A percentile compares a stretch with the other conserved stretches of the same genome.
phyloP scores from a whole-genome alignment of 1,140 invertebrate species.

The Rhizoglyphus robini region DNA sequence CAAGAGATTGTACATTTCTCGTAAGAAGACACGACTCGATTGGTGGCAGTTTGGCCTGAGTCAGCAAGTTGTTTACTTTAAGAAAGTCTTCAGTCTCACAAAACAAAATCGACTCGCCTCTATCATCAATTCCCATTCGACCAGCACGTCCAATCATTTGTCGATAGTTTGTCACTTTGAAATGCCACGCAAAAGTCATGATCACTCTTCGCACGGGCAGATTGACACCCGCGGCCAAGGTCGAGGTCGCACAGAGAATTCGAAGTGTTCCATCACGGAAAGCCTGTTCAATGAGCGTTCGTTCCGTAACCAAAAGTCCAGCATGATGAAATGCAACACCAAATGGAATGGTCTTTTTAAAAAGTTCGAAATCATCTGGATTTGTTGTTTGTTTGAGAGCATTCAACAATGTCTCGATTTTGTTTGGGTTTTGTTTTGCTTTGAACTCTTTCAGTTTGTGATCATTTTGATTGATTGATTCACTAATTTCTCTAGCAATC shows the following conservation, averaged over 20 bases:
- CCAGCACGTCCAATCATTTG: slow-evolving; percentile 97
- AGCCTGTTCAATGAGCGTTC: slow-evolving; percentile 81
- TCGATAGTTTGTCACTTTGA: slow-evolving; percentile 74
- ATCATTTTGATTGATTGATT: no score
- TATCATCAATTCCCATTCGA: slow-evolving; percentile 66
- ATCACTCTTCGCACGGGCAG: slow-evolving; percentile 86
- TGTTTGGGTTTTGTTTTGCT: no score
- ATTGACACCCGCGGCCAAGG: slow-evolving; percentile 90
- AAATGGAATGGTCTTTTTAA: slow-evolving; percentile 55
- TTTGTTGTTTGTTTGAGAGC: slow-evolving; percentile 56
- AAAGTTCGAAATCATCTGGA: slow-evolving; percentile 63
- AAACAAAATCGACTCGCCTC: slow-evolving; percentile 73
- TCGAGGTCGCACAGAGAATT: slow-evolving; percentile 85
- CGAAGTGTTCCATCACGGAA: slow-evolving; percentile 52
- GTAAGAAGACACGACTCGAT: background rate
- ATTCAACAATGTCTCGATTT: background rate
- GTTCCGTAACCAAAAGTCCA: slow-evolving; percentile 86
- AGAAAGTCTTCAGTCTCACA: slow-evolving; percentile 37
- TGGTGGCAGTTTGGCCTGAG: background rate
- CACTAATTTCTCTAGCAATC: no score
- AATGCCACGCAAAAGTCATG: slow-evolving; percentile 50
- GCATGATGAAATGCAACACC: slow-evolving; percentile 95
- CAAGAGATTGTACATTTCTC: no score
- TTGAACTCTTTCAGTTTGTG: no score
- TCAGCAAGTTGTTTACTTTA: background rate